Evolutionary conservation across 2,113 vertebrate species (phyloP).

Genomic region (Morone chrysops): DNA sequence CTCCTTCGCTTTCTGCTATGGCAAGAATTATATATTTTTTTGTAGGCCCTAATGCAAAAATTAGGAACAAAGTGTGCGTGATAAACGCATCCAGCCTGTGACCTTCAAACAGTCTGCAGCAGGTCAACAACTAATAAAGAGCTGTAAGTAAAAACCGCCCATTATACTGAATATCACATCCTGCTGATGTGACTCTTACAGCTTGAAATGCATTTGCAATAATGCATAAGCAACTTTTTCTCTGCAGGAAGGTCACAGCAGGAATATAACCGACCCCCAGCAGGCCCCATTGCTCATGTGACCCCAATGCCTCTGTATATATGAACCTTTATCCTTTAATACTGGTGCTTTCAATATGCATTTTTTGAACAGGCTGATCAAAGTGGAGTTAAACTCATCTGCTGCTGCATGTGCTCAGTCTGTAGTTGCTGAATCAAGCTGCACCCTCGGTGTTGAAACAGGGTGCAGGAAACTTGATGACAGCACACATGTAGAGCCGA

Average conservation of each 20-base stretch:
- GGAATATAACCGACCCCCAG: slow-evolving; percentile 23
- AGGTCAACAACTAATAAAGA: slow-evolving; percentile 42
- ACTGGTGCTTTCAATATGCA: not conserved
- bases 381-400: not conserved
- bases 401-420: not conserved
- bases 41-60: not conserved
- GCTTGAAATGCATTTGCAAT: slow-evolving; percentile 63
- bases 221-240: slow-evolving; percentile 66
- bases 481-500: slow-evolving; percentile 75
- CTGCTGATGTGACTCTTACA: slow-evolving; percentile 47
- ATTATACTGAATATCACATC: slow-evolving; percentile 60
- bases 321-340: not conserved
- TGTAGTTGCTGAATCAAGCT: slow-evolving; percentile 9
- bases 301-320: no score
- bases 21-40: not conserved
- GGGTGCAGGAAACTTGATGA: slow-evolving; percentile 63
- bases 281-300: no score
- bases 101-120: slow-evolving; percentile 44
- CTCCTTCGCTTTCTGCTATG: not conserved
- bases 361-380: not conserved
- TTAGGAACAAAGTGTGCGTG: slow-evolving; percentile 63
- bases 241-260: slow-evolving; percentile 71
- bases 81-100: not conserved
- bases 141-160: slow-evolving; percentile 49
- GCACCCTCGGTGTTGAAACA: slow-evolving; percentile 2